phyloP scores from a whole-genome alignment of 2,888 invertebrate species.

The Trachelus stipa region DNA sequence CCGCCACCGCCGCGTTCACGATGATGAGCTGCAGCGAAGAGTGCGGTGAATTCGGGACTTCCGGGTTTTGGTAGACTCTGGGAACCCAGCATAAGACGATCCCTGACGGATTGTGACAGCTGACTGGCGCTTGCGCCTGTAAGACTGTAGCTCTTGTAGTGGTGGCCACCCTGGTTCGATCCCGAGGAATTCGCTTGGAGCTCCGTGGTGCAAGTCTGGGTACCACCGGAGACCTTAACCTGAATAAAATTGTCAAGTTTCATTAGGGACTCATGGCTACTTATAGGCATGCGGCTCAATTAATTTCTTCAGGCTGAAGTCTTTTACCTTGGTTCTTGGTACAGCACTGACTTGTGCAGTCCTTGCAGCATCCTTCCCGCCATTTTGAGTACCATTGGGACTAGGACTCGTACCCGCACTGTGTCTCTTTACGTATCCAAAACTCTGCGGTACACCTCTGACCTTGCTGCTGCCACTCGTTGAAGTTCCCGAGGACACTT shows the following conservation, averaged over 20 bases:
- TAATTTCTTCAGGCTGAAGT: neutral
- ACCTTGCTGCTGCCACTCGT: conserved; percentile 74
- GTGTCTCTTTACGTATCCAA: conserved; percentile 84
- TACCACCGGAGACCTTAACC: conserved; percentile 89
- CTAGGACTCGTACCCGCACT: conserved; percentile 69
- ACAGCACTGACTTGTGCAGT: conserved; percentile 89
- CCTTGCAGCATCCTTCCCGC: conserved; percentile 66
- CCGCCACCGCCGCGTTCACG: conserved; percentile 54
- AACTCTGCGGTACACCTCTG: conserved; percentile 82
- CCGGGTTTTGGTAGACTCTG: conserved; percentile 86
- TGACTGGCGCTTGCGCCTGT: conserved; percentile 89
- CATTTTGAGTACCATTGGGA: conserved; percentile 66
- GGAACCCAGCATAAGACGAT: conserved; percentile 85
- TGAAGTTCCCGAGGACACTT: conserved; percentile 61
- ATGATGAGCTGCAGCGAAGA: conserved; percentile 68
- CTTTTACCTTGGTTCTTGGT: conserved; percentile 78
- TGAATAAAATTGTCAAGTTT: conserved; percentile 33
- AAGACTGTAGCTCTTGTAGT: conserved; percentile 86
- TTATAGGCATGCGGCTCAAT: neutral
- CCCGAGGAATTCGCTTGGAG: conserved; percentile 69
- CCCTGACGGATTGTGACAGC: conserved; percentile 86
- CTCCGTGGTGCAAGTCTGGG: conserved; percentile 87
- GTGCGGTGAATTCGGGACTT: conserved; percentile 76
- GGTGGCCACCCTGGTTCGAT: conserved; percentile 70
- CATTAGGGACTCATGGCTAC: neutral